A percentile compares a stretch with the other conserved stretches of the same genome.
phyloP scores from a whole-genome alignment of 2,797 vertebrate genomes.

The Pelobates cultripes region DNA sequence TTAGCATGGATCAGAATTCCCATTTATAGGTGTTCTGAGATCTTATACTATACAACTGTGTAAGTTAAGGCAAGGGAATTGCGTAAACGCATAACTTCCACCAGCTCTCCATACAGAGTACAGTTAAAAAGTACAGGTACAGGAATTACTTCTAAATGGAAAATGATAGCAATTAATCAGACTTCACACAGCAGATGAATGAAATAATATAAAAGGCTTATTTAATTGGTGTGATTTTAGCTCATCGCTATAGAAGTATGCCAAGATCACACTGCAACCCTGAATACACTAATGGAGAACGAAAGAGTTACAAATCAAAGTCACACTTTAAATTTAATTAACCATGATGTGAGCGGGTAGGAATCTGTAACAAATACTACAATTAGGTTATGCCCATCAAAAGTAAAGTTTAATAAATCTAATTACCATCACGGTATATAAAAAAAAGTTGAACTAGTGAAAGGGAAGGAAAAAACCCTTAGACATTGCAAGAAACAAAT shows the following conservation, averaged over 20 bases:
- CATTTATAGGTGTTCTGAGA: no score
- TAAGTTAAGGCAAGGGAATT: no score
- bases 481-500: conserved; percentile 45
- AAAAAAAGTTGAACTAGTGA: conserved; percentile 37
- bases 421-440: conserved; percentile 37
- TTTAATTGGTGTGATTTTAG: not conserved
- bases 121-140: no score
- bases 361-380: conserved; percentile 41
- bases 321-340: conserved; percentile 38
- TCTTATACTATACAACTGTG: no score
- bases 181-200: not conserved
- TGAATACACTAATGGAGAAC: not conserved
- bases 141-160: not conserved
- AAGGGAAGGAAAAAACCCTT: conserved; percentile 6
- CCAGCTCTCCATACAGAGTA: no score
- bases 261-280: not conserved
- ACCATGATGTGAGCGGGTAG: conserved; percentile 19
- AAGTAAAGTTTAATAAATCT: conserved; percentile 44
- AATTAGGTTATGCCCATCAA: conserved; percentile 45
- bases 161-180: not conserved
- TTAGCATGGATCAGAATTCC: no score
- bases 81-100: no score
- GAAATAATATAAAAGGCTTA: not conserved
- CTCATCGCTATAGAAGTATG: not conserved
- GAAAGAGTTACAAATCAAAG: conserved; percentile 41